Evolutionary conservation across 1,140 invertebrate genomes (phyloP).

Genomic region (Anagrus nilaparvatae): DNA sequence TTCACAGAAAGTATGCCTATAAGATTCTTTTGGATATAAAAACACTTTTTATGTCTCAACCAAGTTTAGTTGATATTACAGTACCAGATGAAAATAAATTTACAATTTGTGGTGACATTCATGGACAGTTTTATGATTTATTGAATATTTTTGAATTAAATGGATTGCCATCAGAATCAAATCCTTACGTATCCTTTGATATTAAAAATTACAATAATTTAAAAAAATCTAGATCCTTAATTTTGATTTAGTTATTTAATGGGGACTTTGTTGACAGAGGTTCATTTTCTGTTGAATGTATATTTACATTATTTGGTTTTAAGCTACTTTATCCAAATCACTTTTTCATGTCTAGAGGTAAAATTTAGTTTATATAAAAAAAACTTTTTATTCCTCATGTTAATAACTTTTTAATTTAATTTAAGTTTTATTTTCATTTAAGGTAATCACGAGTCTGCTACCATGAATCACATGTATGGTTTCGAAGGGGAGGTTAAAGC

Average conservation of each 20-base stretch:
- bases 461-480: slow-evolving; percentile 99
- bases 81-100: slow-evolving; percentile 87
- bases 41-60: slow-evolving; percentile 70
- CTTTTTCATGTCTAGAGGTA: slow-evolving; percentile 96
- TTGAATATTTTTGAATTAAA: slow-evolving; percentile 97
- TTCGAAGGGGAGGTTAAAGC: slow-evolving; percentile 96
- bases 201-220: slow-evolving; percentile 1
- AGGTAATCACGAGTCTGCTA: slow-evolving; percentile 96
- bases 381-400: slow-evolving; percentile 2
- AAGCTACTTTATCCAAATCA: slow-evolving; percentile 95
- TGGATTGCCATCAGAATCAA: slow-evolving; percentile 85
- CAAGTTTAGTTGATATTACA: slow-evolving; percentile 81
- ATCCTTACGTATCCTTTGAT: slow-evolving; percentile 80
- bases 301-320: slow-evolving; percentile 94
- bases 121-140: slow-evolving; percentile 98
- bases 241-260: slow-evolving; percentile 69
- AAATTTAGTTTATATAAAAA: slow-evolving; percentile 25
- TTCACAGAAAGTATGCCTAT: slow-evolving; percentile 96
- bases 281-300: slow-evolving; percentile 98
- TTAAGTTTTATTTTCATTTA: slow-evolving; percentile 23
- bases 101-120: slow-evolving; percentile 99
- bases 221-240: slow-evolving; percentile 25
- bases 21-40: slow-evolving; percentile 93
- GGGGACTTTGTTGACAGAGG: slow-evolving; percentile 99
- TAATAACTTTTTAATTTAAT: slow-evolving; percentile 2